phyloP scores from a whole-genome alignment of 2,113 vertebrate species.

The Cacatua alba region DNA sequence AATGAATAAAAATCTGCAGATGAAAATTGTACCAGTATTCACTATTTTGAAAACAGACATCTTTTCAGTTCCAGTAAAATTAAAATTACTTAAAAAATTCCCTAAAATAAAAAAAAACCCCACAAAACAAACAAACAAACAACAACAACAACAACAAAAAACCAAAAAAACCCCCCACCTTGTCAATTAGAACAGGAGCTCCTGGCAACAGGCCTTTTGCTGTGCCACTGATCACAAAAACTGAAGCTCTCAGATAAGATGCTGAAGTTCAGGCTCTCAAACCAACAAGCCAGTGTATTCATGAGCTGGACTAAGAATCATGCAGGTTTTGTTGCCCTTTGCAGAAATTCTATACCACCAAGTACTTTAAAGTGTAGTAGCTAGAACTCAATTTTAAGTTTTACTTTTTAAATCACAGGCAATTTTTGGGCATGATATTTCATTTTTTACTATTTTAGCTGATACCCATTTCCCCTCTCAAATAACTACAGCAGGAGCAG shows the following conservation, averaged over 20 bases:
- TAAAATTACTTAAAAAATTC: not conserved
- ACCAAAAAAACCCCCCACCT: no score
- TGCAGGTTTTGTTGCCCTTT: not conserved
- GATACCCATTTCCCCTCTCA: not conserved
- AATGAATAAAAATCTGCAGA: not conserved
- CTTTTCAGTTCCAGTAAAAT: not conserved
- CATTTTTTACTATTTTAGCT: not conserved
- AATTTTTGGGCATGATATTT: not conserved
- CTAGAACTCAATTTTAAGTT: not conserved
- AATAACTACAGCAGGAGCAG: not conserved
- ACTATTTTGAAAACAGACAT: not conserved
- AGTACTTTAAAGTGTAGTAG: not conserved
- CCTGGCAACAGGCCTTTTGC: not conserved
- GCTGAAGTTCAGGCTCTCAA: not conserved
- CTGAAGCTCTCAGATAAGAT: not conserved
- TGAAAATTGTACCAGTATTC: not conserved
- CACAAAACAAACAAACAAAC: no score
- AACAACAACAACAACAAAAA: no score
- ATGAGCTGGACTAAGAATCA: not conserved
- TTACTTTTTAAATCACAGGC: not conserved
- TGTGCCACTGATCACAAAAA: not conserved
- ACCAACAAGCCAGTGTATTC: fast-evolving
- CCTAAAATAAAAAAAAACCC: not conserved
- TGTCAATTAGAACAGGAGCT: not conserved
- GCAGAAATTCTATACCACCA: not conserved